Percentiles rank a stretch among this genome's conserved stretches.
phyloP scores from a whole-genome alignment of 2,797 vertebrate genomes.

The Ptychobarbus kaznakovi region DNA sequence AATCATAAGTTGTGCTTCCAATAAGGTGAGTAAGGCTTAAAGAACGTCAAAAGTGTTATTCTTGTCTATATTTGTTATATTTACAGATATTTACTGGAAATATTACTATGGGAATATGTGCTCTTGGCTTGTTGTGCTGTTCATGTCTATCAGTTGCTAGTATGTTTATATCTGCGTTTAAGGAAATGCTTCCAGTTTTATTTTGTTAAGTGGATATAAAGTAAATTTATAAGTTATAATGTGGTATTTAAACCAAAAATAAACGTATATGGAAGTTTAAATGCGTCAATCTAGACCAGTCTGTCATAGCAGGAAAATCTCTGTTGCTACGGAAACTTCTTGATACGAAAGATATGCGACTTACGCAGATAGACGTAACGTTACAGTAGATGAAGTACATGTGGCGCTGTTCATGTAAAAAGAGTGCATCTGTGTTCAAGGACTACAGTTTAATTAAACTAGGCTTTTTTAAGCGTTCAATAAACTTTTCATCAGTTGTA shows the following conservation, averaged over 20 bases:
- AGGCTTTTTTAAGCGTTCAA: not conserved
- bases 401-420: not conserved
- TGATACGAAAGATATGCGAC: not conserved
- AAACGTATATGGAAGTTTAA: not conserved
- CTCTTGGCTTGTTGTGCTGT: not conserved
- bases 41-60: not conserved
- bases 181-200: not conserved
- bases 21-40: not conserved
- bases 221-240: not conserved
- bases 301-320: not conserved
- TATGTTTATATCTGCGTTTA: not conserved
- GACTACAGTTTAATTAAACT: not conserved
- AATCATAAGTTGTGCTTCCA: not conserved
- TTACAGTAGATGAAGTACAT: not conserved
- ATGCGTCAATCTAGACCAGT: not conserved
- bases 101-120: too few relatives aligned
- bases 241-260: not conserved
- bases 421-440: constrained; percentile 2
- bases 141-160: not conserved
- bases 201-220: not conserved
- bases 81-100: not conserved
- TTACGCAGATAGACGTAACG: not conserved
- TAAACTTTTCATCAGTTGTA: not conserved
- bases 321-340: not conserved
- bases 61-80: not conserved